phyloP scores from a whole-genome alignment of 2,113 vertebrate species.

The Plecotus auritus region DNA sequence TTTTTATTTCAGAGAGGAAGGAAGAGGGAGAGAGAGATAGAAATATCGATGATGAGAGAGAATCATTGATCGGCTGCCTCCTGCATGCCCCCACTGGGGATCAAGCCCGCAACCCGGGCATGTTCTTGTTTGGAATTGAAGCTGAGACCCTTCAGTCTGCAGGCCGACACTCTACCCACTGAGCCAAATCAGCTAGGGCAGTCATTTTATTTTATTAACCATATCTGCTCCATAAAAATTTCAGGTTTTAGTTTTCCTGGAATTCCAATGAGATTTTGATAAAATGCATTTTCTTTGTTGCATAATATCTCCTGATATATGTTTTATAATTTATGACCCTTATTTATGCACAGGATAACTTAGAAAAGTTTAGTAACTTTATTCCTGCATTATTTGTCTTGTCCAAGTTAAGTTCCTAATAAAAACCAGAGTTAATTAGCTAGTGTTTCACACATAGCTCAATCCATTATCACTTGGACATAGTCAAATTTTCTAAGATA shows the following conservation, averaged over 20 bases:
- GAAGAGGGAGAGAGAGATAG: too few relatives aligned
- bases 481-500: not conserved
- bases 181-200: not conserved
- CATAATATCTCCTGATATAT: not conserved
- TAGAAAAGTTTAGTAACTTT: constrained; percentile 8
- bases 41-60: too few relatives aligned
- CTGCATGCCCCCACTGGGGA: too few relatives aligned
- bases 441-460: not conserved
- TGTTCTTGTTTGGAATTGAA: too few relatives aligned
- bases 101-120: too few relatives aligned
- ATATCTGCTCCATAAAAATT: not conserved
- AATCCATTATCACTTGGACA: not conserved
- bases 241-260: not conserved
- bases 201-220: not conserved
- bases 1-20: too few relatives aligned
- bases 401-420: not conserved
- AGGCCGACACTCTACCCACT: too few relatives aligned
- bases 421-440: not conserved
- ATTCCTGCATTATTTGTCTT: not conserved
- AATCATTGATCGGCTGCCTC: too few relatives aligned
- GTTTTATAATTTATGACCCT: not conserved
- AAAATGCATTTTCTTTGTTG: not conserved
- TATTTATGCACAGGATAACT: not conserved
- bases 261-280: not conserved
- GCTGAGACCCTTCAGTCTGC: too few relatives aligned